Evolutionary conservation across 2,113 vertebrate species (phyloP), one percentile per base, ranked within the genome.

Genomic region (Gambusia affinis): DNA sequence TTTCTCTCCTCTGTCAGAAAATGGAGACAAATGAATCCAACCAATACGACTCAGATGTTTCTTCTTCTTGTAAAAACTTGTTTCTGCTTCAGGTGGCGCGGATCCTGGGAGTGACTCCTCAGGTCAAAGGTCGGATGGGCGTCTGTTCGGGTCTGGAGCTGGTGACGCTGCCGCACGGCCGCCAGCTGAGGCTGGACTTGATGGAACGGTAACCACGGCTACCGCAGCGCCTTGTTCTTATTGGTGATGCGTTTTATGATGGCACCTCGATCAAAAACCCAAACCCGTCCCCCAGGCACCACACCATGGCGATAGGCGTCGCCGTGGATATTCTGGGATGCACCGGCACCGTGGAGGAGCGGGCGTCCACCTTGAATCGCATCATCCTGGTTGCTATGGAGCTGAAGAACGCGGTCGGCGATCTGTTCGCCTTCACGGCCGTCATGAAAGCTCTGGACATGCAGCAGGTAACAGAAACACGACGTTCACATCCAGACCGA

Each of bases 391-490:
- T 99, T 0, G 96, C 97, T 0, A 85, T 97, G 90, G 97, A 98
- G 83, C 92, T 99, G 80, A 99, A 98, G 85, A 96, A 98, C 76
- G 78, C 94, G 0, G 92, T 99, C 91, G 98, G 98, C 24, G 97
- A 99, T 86, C 92, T 98, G 84, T 99, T 96, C 27, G 96, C 97
- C 0, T 99, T 99, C 94, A 97, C 97, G 0, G 96, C 97, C 31
- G 85, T 99, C 88, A 99, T 99, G 98, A 99, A 99, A 89, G 97
- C 97, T 15, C 93, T 99, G 84, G 97, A 99, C 88, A 95, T 99
- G 96, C 96, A 96, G 19, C 98, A 98, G 97, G 97, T 99, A 92
- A 85, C 42, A 47, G 61, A 33, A 67, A 75, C 69, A 69, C 61
- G 60, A 60, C n/a, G 42, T 33, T 8, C n/a, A 37, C 67, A 33